Evolutionary conservation across 2,888 invertebrate species (phyloP).

Genomic region (Ochropleura plecta): DNA sequence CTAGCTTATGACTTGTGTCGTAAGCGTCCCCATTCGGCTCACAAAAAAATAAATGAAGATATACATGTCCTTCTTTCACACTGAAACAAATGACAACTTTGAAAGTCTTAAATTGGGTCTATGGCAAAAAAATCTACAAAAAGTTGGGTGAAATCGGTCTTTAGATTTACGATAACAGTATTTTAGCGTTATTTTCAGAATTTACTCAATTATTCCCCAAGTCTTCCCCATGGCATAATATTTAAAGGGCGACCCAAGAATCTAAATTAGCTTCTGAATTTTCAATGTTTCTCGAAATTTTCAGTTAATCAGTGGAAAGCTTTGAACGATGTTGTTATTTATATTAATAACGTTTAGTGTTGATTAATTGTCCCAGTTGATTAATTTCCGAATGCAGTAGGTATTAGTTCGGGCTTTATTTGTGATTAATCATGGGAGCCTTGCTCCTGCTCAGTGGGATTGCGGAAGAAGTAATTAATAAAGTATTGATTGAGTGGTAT

Average conservation of each 20-base stretch:
- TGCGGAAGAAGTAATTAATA: conserved; percentile 3
- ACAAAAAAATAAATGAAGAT: not conserved
- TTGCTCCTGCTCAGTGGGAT: not conserved
- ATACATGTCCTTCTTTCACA: conserved; percentile 3
- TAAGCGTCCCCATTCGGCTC: conserved; percentile 14
- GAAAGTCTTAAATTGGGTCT: not conserved
- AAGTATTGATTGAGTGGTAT: not conserved
- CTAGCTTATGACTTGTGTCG: conserved; percentile 15
- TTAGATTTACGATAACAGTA: conserved; percentile 17
- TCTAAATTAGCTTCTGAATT: conserved; percentile 41
- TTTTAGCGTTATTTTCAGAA: conserved; percentile 19
- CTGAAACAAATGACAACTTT: conserved; percentile 5
- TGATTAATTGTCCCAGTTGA: conserved; percentile 21
- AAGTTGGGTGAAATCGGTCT: not conserved
- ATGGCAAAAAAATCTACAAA: not conserved
- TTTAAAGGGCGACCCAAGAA: conserved; percentile 28
- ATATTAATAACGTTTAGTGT: conserved; percentile 3
- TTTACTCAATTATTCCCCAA: conserved; percentile 22
- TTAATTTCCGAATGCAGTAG: conserved; percentile 23
- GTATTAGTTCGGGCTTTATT: conserved; percentile 2
- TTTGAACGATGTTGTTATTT: conserved; percentile 9
- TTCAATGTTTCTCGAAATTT: conserved; percentile 21
- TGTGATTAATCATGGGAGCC: not conserved
- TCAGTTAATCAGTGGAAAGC: conserved; percentile 16
- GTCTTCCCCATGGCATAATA: conserved; percentile 10